phyloP scores from a whole-genome alignment of 2,113 vertebrate genomes.

The Aleadryas rufinucha region DNA sequence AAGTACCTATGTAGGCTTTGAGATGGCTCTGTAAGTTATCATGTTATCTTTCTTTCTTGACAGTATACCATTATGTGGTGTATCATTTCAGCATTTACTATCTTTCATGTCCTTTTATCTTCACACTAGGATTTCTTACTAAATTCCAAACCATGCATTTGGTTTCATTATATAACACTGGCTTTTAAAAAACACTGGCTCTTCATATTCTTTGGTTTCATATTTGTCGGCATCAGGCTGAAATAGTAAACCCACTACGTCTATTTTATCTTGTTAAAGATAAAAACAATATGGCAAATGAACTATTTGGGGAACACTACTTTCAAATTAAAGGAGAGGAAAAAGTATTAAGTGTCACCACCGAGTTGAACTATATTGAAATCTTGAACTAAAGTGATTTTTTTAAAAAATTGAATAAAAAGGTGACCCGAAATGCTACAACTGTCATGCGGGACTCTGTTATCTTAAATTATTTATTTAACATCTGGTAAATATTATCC shows the following conservation, averaged over 20 bases:
- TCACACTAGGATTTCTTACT: constrained; percentile 78
- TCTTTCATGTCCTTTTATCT: constrained; percentile 84
- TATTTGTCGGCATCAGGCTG: constrained; percentile 71
- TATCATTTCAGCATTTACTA: constrained; percentile 88
- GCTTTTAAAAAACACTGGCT: constrained; percentile 68
- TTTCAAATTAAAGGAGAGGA: constrained; percentile 58
- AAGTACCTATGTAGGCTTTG: constrained; percentile 84
- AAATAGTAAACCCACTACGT: constrained; percentile 71
- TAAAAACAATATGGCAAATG: constrained; percentile 68
- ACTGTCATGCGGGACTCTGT: constrained; percentile 57
- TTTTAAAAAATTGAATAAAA: constrained; percentile 23
- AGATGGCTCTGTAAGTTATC: constrained; percentile 89
- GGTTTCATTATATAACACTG: constrained; percentile 74
- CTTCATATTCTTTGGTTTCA: constrained; percentile 76
- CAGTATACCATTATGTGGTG: constrained; percentile 89
- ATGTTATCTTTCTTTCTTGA: constrained; percentile 91
- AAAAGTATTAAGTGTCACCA: constrained; percentile 58
- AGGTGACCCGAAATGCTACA: constrained; percentile 62
- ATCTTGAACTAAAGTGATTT: constrained; percentile 38
- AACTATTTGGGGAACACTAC: constrained; percentile 56
- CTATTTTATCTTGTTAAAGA: constrained; percentile 77
- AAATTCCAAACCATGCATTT: constrained; percentile 74
- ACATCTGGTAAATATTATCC: constrained; percentile 77
- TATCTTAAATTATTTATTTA: constrained; percentile 67
- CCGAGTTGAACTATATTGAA: constrained; percentile 60